These are phyloP conservation scores for Hymenopus coronatus DNA, from an alignment of 2,888 invertebrate species.

Conservation along the genomic window DNA sequence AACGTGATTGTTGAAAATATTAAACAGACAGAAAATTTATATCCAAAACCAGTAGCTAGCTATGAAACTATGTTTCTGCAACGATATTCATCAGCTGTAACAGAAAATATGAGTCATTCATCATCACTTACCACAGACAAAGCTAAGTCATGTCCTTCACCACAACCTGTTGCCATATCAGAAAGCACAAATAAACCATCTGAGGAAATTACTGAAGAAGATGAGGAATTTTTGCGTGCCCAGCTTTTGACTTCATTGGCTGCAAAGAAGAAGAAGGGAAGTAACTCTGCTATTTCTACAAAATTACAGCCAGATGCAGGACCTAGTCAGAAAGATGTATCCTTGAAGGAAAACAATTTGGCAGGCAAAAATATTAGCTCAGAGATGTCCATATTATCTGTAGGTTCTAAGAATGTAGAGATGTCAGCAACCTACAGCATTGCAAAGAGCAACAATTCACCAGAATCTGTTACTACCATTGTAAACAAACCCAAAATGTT, in stretches of 20 bases:
- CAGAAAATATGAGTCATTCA: neutral
- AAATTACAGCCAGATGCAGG: neutral
- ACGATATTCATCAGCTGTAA: neutral
- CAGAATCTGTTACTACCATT: neutral
- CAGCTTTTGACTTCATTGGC: neutral
- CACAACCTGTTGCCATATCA: neutral
- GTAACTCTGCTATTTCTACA: neutral
- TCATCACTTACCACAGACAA: neutral
- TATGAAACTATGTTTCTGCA: neutral
- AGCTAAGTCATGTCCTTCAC: neutral
- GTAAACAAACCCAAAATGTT: neutral
- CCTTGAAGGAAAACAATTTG: neutral
- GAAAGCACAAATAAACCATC: neutral
- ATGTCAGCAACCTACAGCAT: neutral
- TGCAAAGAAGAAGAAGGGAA: neutral
- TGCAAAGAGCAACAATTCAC: neutral
- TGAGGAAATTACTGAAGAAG: neutral
- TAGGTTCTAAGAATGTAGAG: neutral
- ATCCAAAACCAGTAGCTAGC: neutral
- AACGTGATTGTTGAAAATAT: neutral
- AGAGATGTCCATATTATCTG: neutral
- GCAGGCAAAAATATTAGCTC: neutral
- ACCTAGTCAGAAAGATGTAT: neutral
- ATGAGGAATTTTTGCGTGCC: conserved; percentile 11
- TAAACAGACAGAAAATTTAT: neutral